Conservation (phyloP, 2,113 vertebrate species). For the Rhea americana region DNA sequence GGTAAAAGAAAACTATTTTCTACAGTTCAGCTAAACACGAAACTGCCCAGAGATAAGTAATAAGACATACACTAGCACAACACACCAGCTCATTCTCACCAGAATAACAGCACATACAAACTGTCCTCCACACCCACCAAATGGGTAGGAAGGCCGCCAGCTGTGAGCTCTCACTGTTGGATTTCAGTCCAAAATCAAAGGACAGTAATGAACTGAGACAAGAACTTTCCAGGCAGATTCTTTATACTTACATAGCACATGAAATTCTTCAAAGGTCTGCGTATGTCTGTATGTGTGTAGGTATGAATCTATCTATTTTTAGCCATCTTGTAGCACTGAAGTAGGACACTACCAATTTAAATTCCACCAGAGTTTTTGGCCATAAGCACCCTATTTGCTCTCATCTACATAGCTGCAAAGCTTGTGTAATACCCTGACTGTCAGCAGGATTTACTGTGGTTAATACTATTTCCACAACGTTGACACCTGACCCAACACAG, state of each 20-base stretch:
- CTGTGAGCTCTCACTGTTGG: not conserved
- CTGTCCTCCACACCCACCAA: not conserved
- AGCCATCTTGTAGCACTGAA: slow-evolving; percentile 13
- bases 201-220: not conserved
- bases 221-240: not conserved
- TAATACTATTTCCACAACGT: not conserved
- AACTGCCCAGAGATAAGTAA: not conserved
- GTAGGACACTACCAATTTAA: not conserved
- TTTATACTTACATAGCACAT: not conserved
- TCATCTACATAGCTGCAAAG: slow-evolving; percentile 28
- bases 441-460: slow-evolving; percentile 9
- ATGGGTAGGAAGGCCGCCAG: not conserved
- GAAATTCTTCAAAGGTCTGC: not conserved
- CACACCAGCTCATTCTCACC: not conserved
- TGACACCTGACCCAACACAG: not conserved
- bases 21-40: not conserved
- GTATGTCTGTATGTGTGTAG: not conserved
- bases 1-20: not conserved
- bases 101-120: not conserved
- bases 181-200: not conserved
- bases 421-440: slow-evolving; percentile 6
- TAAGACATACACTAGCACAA: not conserved
- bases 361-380: slow-evolving; percentile 7
- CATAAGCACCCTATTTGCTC: not conserved
- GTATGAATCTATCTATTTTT: not conserved